Evolutionary conservation across 2,113 vertebrate genomes (phyloP), one percentile per base, ranked within the genome.

Genomic region (Dascyllus trimaculatus): DNA sequence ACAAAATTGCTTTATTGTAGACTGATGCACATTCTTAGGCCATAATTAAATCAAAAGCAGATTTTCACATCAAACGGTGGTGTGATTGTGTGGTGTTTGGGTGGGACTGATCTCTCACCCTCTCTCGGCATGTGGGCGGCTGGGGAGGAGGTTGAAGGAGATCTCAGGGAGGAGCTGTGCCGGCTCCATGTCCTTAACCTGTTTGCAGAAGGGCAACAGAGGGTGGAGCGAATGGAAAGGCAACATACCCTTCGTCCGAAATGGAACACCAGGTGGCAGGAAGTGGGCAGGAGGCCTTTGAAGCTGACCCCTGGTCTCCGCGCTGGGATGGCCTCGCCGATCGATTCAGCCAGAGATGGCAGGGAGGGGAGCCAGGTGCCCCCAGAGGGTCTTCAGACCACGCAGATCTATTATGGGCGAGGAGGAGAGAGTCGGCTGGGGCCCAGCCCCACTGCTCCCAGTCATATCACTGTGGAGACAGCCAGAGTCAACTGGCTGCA

Each of bases 241-340:
- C 88, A 81, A 77, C 59, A 56, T 58, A 78, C 78, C 78, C 65
- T 75, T 52, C 57, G 70, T 87, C 88, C 80, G 35, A 84, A 84
- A 81, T 62, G 62, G 77, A 93, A 70, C 85, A 80, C 93, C 90
- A 90, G 91, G 88, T 92, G 93, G 84, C 88, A 85, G 84, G 89
- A 90, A 86, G 86, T 87, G 88, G 89, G 91, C 81, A 73, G 89
- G 89, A 81, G 89, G 87, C 82, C 90, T 95, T 94, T 95, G 94
- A 95, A 93, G 92, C 71, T 81, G 88, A 93, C 90, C 92, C 85
- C 82, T 52, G 91, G 85, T 93, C 91, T 86, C 85, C 84, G 88
- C 67, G 71, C 84, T 73, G 53, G 58, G 87, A 89, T 68, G 85
- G 87, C 86, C 85, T 80, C 72, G 17, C 54, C 64, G 61, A 89